Base-by-base conservation (phyloP, 2,113 vertebrate species). In the Piaya cayana region DNA sequence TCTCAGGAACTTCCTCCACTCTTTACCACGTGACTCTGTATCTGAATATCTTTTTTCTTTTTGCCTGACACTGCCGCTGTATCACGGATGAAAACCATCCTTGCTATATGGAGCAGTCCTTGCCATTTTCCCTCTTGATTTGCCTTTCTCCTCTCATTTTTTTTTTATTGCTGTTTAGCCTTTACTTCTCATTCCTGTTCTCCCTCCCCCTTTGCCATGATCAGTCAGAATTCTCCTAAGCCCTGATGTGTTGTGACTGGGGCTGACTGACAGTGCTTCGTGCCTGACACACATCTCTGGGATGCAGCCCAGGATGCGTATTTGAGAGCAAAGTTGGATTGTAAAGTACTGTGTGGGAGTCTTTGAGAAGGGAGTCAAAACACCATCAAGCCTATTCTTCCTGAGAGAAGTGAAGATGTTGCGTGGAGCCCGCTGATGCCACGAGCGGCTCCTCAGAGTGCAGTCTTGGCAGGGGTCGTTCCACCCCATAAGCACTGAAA, bases 231-330 rank as follows among this genome's bases (percentile, higher is more conserved):
- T 96, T 95, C 91, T 95, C 82, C 84, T 64, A 36, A 95, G 69
- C 86, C 63, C 70, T 96, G 96, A 97, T 94, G 64, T 97, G 96
- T 97, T 97, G 90, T 97, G 97, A 97, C 97, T 97, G 95, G 91
- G 89, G 80, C 91, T 97, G 97, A 97, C 92, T 97, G 97, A 97
- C 97, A 97, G 94, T 30, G 0, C 87, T 96, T 96, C 13, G 4
- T 95, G 94, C 94, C 79, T 97, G 95, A 96, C 95, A 95, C 78
- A 59, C 87, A 80, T 96, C 89, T 93, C 94, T 92, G 93, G 88
- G 87, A 94, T 94, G 94, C 82, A 95, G 93, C 95, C 96, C 86
- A 47, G 93, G 92, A 88, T 95, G 84, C 72, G 90, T 90, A 95
- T 97, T 86, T 92, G 62, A 96, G 96, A 96, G 97, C 68, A 85